Evolutionary conservation across 2,888 invertebrate species (phyloP), one percentile per base, ranked within the genome.

Genomic region (Cryptocephalus moraei): DNA sequence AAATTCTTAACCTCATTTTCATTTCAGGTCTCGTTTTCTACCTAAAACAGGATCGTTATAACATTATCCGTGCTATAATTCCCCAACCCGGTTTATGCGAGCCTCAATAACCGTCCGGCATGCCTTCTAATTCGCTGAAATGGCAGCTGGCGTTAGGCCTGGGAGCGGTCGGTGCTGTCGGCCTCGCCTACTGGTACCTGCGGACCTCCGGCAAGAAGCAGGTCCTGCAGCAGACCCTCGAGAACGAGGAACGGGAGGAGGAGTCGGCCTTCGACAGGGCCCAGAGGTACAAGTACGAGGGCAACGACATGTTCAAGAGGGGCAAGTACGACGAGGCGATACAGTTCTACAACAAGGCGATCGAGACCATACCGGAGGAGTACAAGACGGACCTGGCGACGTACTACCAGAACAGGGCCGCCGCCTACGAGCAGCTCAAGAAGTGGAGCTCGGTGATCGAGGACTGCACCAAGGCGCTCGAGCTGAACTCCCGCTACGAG

Each of bases 331-430:
- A 90, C 58, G 92, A 93, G 68, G 97, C 97, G 10, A 89, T 95
- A 49, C 70, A 77, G 33, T 81, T 84, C 59, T 99, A 99, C 67
- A 87, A 89, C 59, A 86, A 88, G 72, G 97, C 97, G 1, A 96
- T 99, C 45, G 90, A 92, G 58, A 77, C 86, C 33, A 94, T 94
- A 62, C 87, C 91, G 0, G 72, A 75, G 52, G 79, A 86, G 47
- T 80, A 84, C 58, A 75, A 75, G 31, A 77, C 78, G 1, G 91
- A 90, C 57, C 72, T 93, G 46, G 85, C 95, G 0, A 93, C 91
- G 11, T 93, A 91, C 71, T 93, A 92, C 69, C 96, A 96, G 69
- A 96, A 96, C 67, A 82, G 94, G 60, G 96, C 95, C 9, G 96
- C 95, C 11, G 90, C 93, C 39, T 91, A 91, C 69, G 95, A 95